These are phyloP conservation scores for Nephrotoma flavescens DNA, from an alignment of 2,888 invertebrate genomes.

Conservation along the genomic window DNA sequence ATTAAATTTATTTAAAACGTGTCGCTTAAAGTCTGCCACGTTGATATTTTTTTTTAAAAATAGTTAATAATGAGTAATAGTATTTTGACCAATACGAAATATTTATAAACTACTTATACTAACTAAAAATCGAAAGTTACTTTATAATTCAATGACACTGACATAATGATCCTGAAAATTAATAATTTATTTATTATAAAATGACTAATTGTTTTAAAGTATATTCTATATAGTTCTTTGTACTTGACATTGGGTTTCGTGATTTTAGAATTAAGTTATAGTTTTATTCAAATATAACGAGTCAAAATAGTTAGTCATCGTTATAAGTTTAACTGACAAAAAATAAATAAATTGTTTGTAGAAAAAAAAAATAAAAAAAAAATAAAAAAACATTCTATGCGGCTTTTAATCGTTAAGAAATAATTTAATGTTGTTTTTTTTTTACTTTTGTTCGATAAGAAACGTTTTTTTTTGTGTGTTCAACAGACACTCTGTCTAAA, in stretches of 20 bases:
- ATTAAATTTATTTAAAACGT: not conserved
- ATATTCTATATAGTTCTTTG: not conserved
- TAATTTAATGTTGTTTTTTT: not conserved
- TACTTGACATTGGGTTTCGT: not conserved
- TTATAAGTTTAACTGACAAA: not conserved
- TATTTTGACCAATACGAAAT: not conserved
- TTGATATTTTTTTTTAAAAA: not conserved
- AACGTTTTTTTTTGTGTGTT: not conserved
- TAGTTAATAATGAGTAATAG: not conserved
- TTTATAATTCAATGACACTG: not conserved
- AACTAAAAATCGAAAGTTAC: not conserved
- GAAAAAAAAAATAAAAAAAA: too few species aligned
- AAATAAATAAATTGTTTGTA: not conserved
- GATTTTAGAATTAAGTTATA: not conserved
- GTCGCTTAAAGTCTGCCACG: not conserved
- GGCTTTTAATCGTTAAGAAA: not conserved
- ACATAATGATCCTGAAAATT: not conserved
- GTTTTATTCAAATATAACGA: not conserved
- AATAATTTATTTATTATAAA: not conserved
- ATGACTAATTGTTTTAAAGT: not conserved
- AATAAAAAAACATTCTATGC: not conserved
- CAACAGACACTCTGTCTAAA: not conserved
- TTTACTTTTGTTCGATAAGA: not conserved
- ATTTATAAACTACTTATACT: not conserved
- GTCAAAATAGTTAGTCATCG: not conserved